phyloP scores from a whole-genome alignment of 2,888 invertebrate genomes.

The Chrysomela aeneicollis region DNA sequence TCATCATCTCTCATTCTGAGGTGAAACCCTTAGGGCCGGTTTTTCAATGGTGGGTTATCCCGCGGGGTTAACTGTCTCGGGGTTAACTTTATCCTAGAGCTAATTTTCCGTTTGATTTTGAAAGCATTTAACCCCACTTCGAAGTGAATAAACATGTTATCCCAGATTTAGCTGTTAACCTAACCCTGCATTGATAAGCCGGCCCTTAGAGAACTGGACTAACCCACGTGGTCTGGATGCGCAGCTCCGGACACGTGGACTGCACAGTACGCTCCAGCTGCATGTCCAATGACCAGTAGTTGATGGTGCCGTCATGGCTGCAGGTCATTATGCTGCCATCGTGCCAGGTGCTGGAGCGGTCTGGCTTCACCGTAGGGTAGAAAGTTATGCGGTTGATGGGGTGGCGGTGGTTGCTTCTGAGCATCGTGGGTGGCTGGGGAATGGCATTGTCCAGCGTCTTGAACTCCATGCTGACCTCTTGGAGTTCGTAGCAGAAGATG shows the following conservation, averaged over 20 bases:
- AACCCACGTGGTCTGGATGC: constrained; percentile 71
- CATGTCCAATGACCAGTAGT: constrained; percentile 80
- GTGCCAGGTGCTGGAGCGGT: constrained; percentile 65
- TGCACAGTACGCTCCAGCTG: constrained; percentile 69
- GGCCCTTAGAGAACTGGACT: too few relatives aligned
- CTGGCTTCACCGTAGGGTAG: constrained; percentile 65
- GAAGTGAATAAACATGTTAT: too few relatives aligned
- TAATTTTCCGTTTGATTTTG: too few relatives aligned
- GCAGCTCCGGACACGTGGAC: constrained; percentile 70
- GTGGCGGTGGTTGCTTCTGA: constrained; percentile 75
- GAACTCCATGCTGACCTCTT: constrained; percentile 70
- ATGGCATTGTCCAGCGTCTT: constrained; percentile 72
- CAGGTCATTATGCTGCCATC: constrained; percentile 78
- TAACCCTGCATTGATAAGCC: too few relatives aligned
- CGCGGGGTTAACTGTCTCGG: too few relatives aligned
- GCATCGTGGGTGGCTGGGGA: constrained; percentile 65
- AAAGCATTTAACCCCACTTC: too few relatives aligned
- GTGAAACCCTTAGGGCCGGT: too few relatives aligned
- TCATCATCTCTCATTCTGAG: too few relatives aligned
- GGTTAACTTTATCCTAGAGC: too few relatives aligned
- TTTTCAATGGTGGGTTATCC: too few relatives aligned
- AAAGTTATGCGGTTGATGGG: constrained; percentile 72
- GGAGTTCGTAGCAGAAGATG: constrained; percentile 75
- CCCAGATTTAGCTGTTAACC: too few relatives aligned
- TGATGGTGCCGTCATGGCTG: constrained; percentile 79